These are phyloP conservation scores for Cossypha caffra DNA, from an alignment of 2,797 vertebrate genomes.

Conservation along the genomic window DNA sequence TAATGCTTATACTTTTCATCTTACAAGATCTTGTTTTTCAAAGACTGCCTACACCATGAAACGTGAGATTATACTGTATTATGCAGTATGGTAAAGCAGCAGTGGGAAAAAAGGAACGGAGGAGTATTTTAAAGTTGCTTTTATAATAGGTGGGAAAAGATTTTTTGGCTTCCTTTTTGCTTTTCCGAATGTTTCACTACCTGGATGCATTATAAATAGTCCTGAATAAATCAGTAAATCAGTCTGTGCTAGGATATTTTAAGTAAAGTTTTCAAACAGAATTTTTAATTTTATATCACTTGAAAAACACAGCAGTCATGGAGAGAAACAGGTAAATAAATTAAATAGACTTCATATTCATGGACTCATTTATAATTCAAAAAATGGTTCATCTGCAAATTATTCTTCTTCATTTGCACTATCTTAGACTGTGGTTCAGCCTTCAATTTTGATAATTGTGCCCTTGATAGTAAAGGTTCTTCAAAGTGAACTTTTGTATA, in stretches of 20 bases:
- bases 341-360: slow-evolving; percentile 9
- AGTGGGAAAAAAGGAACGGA: not conserved
- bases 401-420: not conserved
- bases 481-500: not conserved
- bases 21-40: not conserved
- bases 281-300: slow-evolving; percentile 53
- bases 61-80: not conserved
- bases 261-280: slow-evolving; percentile 57
- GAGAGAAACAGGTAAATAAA: slow-evolving; percentile 62
- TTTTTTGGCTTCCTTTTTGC: slow-evolving; percentile 18
- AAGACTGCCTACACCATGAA: not conserved
- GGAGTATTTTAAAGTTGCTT: not conserved
- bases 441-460: not conserved
- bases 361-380: slow-evolving; percentile 43
- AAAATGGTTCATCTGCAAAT: slow-evolving; percentile 6
- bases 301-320: not conserved
- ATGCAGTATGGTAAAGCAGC: not conserved
- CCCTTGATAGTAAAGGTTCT: not conserved
- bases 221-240: slow-evolving; percentile 43
- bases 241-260: not conserved
- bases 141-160: not conserved
- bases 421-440: not conserved
- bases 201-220: not conserved
- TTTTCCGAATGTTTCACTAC: slow-evolving; percentile 5
- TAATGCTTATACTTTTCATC: not conserved